Evolutionary conservation across 1,140 invertebrate genomes (phyloP), one percentile per base, ranked within the genome.

Genomic region (Cryptotermes secundus): DNA sequence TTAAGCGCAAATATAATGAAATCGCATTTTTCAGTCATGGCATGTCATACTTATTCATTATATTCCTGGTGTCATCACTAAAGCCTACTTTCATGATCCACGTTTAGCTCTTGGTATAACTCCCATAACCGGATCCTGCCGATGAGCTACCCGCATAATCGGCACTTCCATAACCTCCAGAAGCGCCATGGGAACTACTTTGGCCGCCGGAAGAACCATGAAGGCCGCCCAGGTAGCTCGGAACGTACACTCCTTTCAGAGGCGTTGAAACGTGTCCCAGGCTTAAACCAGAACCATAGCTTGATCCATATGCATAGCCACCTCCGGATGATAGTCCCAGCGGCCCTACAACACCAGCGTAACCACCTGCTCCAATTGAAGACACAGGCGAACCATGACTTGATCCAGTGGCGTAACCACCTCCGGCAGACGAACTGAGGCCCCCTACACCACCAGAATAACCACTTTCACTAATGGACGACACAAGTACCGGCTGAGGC

Each of bases 141-240:
- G 19, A 59, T 4, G 53, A 59, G 12, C 53, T 59, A 19, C 19
- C 53, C 53, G 12, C 19, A 19, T 59, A 59, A 59, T n/a, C 6
- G 53, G 53, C 19, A 24, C 53, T 22, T 24, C 53, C 53, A 59
- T 1, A 59, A 59, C 24, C 1, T 22, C 53, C 26, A n/a, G 12
- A 12, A 22, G 53, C 1, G 24, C 12, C 53, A 12, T n/a, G 19
- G 81, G 34, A 26, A 49, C n/a, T 3, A 3, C 14, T 45, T 19
- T n/a, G 26, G 49, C 36, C 34, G n/a, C 38, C 38, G 3, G 34
- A 45, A n/a, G 81, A 34, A 10, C 83, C 83, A 24, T 83, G 31
- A 12, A 83, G 83, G 31, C 83, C 59, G 19, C 83, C 83, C 49
- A 83, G n/a, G n/a, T n/a, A 83, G 38, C 83, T 72, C 16, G 83